A percentile compares a stretch with the other conserved stretches of the same genome.
phyloP scores from a whole-genome alignment of 2,113 vertebrate species.

The Procavia capensis region DNA sequence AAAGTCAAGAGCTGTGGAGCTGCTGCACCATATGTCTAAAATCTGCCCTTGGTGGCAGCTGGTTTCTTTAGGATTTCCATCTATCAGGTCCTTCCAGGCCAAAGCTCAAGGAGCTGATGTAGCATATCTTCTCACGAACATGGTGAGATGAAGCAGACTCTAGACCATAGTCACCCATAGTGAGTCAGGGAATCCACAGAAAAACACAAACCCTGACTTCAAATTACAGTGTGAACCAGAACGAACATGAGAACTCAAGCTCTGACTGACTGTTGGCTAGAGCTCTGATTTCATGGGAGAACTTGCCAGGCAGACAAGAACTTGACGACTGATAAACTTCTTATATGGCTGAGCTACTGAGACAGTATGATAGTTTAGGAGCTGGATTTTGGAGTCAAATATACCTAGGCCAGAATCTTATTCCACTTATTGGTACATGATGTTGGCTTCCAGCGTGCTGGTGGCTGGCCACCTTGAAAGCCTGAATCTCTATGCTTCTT shows the following conservation, averaged over 20 bases:
- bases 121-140: not conserved
- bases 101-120: not conserved
- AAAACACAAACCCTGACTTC: slow-evolving; percentile 18
- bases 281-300: slow-evolving; percentile 20
- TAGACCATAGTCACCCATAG: not conserved
- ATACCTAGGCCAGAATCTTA: slow-evolving; percentile 40
- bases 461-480: not conserved
- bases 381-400: slow-evolving; percentile 30
- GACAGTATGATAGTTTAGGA: not conserved
- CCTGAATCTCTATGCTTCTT: not conserved
- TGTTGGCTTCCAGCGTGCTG: not conserved
- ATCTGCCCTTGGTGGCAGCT: not conserved
- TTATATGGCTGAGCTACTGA: not conserved
- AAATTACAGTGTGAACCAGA: slow-evolving; percentile 20
- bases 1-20: not conserved
- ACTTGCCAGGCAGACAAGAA: slow-evolving; percentile 22
- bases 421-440: not conserved
- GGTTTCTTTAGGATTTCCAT: not conserved
- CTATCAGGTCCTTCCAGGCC: not conserved
- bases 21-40: not conserved
- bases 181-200: not conserved
- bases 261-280: not conserved
- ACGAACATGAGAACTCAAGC: slow-evolving; percentile 8
- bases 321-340: not conserved
- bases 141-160: not conserved